phyloP scores from a whole-genome alignment of 1,140 invertebrate species.

The Holotrichia oblita region DNA sequence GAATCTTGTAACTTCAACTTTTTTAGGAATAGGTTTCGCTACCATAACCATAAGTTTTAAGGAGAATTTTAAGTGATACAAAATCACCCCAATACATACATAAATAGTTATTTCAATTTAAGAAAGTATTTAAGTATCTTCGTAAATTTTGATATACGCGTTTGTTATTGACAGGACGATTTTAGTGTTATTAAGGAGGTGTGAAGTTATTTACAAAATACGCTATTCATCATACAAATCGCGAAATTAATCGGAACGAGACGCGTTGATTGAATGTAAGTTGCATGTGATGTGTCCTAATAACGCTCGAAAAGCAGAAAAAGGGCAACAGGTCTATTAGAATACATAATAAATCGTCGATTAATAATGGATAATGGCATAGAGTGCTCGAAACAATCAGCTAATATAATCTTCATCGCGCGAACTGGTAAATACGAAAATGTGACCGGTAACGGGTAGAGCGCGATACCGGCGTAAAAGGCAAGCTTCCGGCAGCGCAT shows the following conservation, averaged over 20 bases:
- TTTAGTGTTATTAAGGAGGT: background rate
- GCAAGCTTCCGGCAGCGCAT: conserved; percentile 18
- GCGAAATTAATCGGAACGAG: background rate
- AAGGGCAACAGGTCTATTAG: conserved; percentile 20
- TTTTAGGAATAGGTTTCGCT: no score
- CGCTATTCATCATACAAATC: conserved; percentile 1
- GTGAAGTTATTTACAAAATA: conserved; percentile 1
- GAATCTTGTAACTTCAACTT: no score
- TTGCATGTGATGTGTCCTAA: conserved; percentile 22
- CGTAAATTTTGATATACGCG: background rate
- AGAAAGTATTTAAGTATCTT: no score
- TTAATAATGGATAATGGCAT: conserved; percentile 10
- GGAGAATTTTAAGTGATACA: no score
- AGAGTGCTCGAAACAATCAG: conserved; percentile 4
- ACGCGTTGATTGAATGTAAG: conserved; percentile 6
- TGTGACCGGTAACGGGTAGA: conserved; percentile 23
- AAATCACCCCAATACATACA: no score
- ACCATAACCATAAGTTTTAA: no score
- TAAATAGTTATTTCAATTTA: no score
- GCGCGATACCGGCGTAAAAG: conserved; percentile 2
- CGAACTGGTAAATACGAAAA: conserved; percentile 30
- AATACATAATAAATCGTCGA: conserved; percentile 21
- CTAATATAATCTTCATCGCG: conserved; percentile 10
- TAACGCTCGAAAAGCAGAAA: conserved; percentile 17
- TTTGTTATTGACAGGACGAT: background rate